Evolutionary conservation across 2,888 invertebrate species (phyloP), one percentile per base, ranked within the genome.

Genomic region (Microdon myrmicae): DNA sequence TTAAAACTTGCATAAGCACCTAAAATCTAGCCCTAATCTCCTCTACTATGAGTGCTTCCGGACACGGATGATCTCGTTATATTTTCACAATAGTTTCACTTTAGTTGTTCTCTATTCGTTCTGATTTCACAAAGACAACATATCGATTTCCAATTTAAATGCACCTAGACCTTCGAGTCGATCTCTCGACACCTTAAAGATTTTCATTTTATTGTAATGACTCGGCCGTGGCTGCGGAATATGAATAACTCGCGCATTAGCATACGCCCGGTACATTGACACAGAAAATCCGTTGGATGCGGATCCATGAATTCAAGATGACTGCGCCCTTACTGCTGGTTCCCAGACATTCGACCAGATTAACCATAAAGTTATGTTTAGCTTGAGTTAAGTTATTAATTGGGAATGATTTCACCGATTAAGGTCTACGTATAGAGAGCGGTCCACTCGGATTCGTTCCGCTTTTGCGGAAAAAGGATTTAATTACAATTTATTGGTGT

Each of bases 401-500:
- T 60, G 48, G 48, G 55, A 38, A 31, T 23, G 60, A 60, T 55
- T 60, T 60, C 31, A 19, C 38, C 48, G 55, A 55, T 60, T 60
- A 48, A 55, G 51, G 58, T 39, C 58, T 51, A 51, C n/a, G n/a
- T 39, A 43, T 22, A 14, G 26, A 43, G 20, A 22, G 22, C 3
- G 32, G 7, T n/a, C 26, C n/a, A 13, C n/a, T 48, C 9, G 35
- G 43, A 28, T 32, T 26, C 26, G 32, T 54, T 31, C 35, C 22
- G 37, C 48, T 54, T 54, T 41, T 26, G 16, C 54, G 31, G 48
- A 61, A 55, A 17, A 55, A 48, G 61, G 43, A 61, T 61, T 55
- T 61, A 61, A 61, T 61, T 61, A 61, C 61, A 61, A 61, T 61
- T 61, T 61, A 61, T 61, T 48, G 61, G 43, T 39, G 49, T 55